Evolutionary conservation across 2,797 vertebrate genomes (phyloP).

Genomic region (Girardinus metallicus): DNA sequence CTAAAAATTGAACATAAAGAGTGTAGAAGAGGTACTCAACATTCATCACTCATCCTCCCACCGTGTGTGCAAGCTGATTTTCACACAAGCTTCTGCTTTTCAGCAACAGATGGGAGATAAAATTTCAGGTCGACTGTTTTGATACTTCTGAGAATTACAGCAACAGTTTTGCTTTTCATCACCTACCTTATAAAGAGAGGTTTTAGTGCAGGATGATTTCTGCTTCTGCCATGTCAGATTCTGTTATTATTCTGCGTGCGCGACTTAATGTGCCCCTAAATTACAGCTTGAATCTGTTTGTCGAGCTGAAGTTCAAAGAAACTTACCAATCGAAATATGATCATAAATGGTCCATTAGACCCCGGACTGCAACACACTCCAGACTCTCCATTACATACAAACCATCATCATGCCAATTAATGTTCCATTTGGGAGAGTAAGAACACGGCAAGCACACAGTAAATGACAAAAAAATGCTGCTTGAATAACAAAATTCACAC

Average conservation of each 20-base stretch:
- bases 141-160: constrained; percentile 17
- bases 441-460: constrained; percentile 28
- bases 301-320: constrained; percentile 41
- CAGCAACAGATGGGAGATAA: not conserved
- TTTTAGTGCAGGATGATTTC: constrained; percentile 49
- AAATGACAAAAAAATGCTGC: constrained; percentile 21
- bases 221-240: constrained; percentile 39
- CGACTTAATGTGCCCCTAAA: constrained; percentile 12
- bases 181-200: constrained; percentile 72
- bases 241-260: not conserved
- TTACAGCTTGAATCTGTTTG: constrained; percentile 27
- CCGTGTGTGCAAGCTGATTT: constrained; percentile 19
- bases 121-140: constrained; percentile 7
- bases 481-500: constrained; percentile 31
- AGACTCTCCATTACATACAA: constrained; percentile 56
- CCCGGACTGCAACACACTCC: constrained; percentile 55
- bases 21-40: constrained; percentile 2
- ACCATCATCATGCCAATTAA: constrained; percentile 52
- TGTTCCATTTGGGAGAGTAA: constrained; percentile 36
- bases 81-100: constrained; percentile 13
- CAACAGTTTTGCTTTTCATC: constrained; percentile 26
- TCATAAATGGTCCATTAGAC: constrained; percentile 63
- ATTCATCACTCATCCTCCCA: constrained; percentile 26
- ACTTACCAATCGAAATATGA: constrained; percentile 74
- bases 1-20: not conserved